phyloP scores from a whole-genome alignment of 2,113 vertebrate genomes.

The Oncorhynchus mykiss region DNA sequence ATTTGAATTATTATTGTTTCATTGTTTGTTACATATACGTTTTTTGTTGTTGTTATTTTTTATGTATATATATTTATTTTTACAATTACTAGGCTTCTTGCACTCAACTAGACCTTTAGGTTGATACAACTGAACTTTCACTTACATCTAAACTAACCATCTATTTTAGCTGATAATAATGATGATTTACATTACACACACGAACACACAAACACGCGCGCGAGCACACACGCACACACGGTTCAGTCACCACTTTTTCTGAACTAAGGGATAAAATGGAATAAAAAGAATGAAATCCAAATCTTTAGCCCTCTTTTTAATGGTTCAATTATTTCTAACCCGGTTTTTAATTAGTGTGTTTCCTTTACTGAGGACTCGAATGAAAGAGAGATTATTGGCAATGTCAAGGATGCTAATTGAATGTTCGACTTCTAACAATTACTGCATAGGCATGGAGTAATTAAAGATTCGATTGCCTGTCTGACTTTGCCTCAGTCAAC shows the following conservation, averaged over 20 bases:
- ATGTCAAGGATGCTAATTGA: conserved; percentile 81
- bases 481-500: conserved; percentile 46
- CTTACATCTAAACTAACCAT: not conserved
- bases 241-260: conserved; percentile 2
- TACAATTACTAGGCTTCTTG: not conserved
- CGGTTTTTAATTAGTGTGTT: conserved; percentile 73
- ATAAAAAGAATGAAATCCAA: conserved; percentile 61
- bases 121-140: not conserved
- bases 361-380: conserved; percentile 68
- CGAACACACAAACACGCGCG: conserved; percentile 16
- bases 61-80: not conserved
- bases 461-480: conserved; percentile 60
- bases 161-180: not conserved
- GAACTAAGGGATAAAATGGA: conserved; percentile 17
- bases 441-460: conserved; percentile 64
- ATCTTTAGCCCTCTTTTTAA: conserved; percentile 63
- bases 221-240: conserved; percentile 19
- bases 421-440: conserved; percentile 79
- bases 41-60: not conserved
- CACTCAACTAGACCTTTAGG: not conserved
- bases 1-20: conserved; percentile 45
- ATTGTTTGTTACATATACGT: conserved; percentile 37
- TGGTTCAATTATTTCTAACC: conserved; percentile 74
- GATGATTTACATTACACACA: not conserved
- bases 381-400: conserved; percentile 79